Evolutionary conservation across 2,797 vertebrate species (phyloP), one percentile per base, ranked within the genome.

Genomic region (Gymnothorax reevesii): DNA sequence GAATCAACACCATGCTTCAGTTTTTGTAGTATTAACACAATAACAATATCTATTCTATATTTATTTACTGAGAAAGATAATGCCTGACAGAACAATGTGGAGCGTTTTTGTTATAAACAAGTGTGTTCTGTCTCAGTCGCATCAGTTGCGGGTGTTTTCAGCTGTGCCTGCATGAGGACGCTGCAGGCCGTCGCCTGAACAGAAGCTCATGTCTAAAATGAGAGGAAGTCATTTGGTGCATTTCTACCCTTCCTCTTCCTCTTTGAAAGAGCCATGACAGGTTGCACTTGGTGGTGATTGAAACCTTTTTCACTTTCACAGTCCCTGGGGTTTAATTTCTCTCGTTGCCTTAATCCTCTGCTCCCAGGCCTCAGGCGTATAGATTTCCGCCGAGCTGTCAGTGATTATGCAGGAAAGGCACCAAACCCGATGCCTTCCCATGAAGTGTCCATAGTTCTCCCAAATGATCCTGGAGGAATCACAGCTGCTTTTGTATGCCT

Each of bases 221-320:
- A 75, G 79, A 66, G 66, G 66, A 77, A 69, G 69, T 83, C 33
- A 52, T 88, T 89, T 88, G 85, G 62, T 75, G 87, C 25, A 59
- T 57, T 86, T 82, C 86, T 87, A 84, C 62, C 71, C 87, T 86
- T 83, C 64, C 85, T 87, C 79, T 55, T 85, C 82, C 80, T 89
- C 86, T 82, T 79, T 22, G 86, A 60, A 86, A 82, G 33, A 57
- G 83, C 69, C 49, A 27, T 71, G 64, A 83, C 83, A 64, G 33
- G 25, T 64, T 27, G 22, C 17, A 2, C 25, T 62, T 13, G 57
- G 8, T 60, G 22, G 22, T n/a, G 13, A 13, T 15, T 33, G 57
- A 25, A 42, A 13, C 22, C 57, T 60, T 33, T 17, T 15, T 60
- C 83, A 49, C 42, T 33, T 27, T 49, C 57, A 1, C 83, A 42